Evolutionary conservation across 2,113 vertebrate genomes (phyloP).

Genomic region (Ptilonorhynchus violaceus): DNA sequence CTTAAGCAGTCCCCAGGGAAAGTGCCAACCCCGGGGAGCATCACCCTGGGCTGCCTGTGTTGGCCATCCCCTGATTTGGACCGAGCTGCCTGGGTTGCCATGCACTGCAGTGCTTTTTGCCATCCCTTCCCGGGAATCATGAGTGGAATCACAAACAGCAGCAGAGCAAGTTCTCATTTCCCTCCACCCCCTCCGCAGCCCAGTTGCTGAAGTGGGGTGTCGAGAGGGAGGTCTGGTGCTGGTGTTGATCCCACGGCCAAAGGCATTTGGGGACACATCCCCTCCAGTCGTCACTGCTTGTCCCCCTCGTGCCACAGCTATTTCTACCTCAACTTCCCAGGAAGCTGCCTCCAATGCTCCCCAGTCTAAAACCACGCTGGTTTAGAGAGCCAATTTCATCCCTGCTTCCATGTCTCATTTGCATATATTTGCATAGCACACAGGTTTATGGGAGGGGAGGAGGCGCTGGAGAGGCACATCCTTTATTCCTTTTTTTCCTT

Average conservation of each 20-base stretch:
- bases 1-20: neutral
- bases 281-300: neutral
- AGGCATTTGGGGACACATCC: neutral
- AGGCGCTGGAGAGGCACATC: slow-evolving; percentile 33
- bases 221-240: neutral
- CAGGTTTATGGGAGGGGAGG: slow-evolving; percentile 16
- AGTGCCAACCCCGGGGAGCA: neutral
- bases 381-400: neutral
- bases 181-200: neutral
- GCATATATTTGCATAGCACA: slow-evolving; percentile 29
- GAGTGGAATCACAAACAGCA: neutral
- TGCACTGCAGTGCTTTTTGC: neutral
- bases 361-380: neutral
- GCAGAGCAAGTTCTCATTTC: neutral
- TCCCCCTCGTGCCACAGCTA: neutral
- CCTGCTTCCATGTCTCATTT: neutral
- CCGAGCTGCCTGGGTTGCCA: neutral
- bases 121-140: neutral
- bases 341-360: neutral
- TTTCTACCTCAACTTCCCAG: slow-evolving; percentile 24
- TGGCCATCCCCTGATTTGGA: neutral
- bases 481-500: neutral
- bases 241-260: neutral
- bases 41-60: neutral
- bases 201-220: neutral